These are phyloP conservation scores for Bagarius yarrelli DNA, from an alignment of 2,113 vertebrate genomes.

Conservation along the genomic window DNA sequence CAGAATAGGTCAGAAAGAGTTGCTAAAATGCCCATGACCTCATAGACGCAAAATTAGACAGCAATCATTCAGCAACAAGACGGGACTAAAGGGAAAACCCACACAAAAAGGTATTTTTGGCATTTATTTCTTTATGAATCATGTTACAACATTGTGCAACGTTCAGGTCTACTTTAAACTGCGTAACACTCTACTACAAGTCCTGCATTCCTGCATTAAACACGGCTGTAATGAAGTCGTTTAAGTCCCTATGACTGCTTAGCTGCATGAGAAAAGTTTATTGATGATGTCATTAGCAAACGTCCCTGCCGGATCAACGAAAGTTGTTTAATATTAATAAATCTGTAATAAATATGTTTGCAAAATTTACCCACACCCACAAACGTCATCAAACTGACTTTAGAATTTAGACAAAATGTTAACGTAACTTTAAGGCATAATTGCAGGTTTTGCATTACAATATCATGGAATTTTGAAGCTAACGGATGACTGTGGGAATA, in stretches of 20 bases:
- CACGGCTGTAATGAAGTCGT: neutral
- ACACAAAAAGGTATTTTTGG: conserved; percentile 20
- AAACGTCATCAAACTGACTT: neutral
- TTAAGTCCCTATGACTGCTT: neutral
- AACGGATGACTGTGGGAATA: neutral
- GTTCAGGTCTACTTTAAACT: neutral
- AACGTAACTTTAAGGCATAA: neutral
- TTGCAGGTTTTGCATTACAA: neutral
- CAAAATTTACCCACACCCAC: neutral
- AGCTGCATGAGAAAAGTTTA: neutral
- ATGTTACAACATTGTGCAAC: neutral
- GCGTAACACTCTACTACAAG: neutral
- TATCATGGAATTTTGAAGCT: neutral
- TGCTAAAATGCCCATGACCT: conserved; percentile 3
- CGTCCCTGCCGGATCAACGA: neutral
- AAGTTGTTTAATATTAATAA: neutral
- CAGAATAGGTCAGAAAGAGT: neutral
- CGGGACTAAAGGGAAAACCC: neutral
- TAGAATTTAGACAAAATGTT: neutral
- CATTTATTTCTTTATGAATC: conserved; percentile 2
- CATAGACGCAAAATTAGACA: neutral
- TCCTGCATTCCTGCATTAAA: neutral
- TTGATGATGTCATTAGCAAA: neutral
- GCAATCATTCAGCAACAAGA: neutral
- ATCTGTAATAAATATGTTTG: neutral